phyloP scores from a whole-genome alignment of 2,113 vertebrate species.

The Mugil cephalus region DNA sequence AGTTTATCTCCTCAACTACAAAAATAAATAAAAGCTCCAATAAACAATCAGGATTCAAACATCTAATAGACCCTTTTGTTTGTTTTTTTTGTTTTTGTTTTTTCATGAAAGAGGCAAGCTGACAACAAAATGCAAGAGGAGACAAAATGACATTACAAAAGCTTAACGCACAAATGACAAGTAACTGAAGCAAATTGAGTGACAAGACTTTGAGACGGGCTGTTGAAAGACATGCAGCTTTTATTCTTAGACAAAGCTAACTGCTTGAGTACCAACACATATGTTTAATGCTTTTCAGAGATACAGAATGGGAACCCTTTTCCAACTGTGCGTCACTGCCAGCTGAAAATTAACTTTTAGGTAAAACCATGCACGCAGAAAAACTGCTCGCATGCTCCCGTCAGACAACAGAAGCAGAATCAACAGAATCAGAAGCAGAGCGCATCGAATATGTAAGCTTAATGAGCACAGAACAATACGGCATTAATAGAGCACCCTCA shows the following conservation, averaged over 20 bases:
- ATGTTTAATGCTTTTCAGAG: conserved; percentile 5
- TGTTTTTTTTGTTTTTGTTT: neutral
- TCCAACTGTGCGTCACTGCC: neutral
- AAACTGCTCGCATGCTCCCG: conserved; percentile 12
- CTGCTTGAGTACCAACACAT: neutral
- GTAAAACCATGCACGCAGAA: conserved; percentile 7
- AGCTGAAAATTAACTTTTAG: conserved; percentile 23
- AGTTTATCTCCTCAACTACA: conserved; percentile 28
- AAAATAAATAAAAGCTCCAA: conserved; percentile 18
- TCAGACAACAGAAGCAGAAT: no score
- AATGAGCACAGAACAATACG: conserved; percentile 61
- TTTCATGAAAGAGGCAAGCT: neutral
- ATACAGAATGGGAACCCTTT: conserved; percentile 1
- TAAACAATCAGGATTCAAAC: conserved; percentile 18
- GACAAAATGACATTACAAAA: conserved; percentile 12
- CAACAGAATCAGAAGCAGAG: conserved; percentile 16
- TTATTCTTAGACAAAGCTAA: conserved; percentile 43
- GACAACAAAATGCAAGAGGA: conserved; percentile 6
- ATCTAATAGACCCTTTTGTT: neutral
- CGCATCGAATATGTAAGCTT: conserved; percentile 22
- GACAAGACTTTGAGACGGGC: conserved; percentile 1
- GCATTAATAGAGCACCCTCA: conserved; percentile 40
- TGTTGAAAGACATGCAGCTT: conserved; percentile 18
- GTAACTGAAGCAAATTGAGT: conserved; percentile 11
- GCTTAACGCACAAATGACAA: conserved; percentile 17